These are phyloP conservation scores for Orussus abietinus DNA, from an alignment of 1,140 invertebrate genomes.

Conservation along the genomic window DNA sequence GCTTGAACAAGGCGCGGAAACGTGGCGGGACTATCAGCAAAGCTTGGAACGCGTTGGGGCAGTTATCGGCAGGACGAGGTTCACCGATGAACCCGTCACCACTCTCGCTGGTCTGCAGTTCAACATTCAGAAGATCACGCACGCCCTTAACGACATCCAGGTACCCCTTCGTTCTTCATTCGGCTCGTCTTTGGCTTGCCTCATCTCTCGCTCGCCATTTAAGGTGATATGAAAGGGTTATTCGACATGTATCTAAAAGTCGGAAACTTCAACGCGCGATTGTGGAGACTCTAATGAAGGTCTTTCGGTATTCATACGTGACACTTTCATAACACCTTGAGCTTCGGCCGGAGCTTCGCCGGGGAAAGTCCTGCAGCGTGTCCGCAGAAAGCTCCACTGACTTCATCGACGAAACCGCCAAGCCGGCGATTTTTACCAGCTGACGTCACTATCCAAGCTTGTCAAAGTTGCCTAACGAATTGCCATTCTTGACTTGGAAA, in stretches of 20 bases:
- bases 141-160: slow-evolving; percentile 74
- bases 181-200: no score
- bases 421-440: neutral
- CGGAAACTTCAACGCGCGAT: no score
- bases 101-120: slow-evolving; percentile 73
- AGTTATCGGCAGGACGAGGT: slow-evolving; percentile 67
- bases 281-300: no score
- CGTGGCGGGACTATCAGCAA: slow-evolving; percentile 77
- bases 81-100: slow-evolving; percentile 71
- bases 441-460: neutral
- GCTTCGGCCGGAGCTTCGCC: no score
- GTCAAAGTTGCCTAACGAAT: neutral
- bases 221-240: no score
- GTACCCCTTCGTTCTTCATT: slow-evolving; percentile 57
- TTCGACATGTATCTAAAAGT: no score
- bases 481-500: neutral
- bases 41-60: slow-evolving; percentile 71
- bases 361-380: no score
- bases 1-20: slow-evolving; percentile 71
- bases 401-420: slow-evolving; percentile 1
- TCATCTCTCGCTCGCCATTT: no score
- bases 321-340: no score
- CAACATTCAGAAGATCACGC: slow-evolving; percentile 75
- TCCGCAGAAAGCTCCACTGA: neutral
- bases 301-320: no score